Evolutionary conservation across 2,113 vertebrate genomes (phyloP).

Genomic region (Lota lota): DNA sequence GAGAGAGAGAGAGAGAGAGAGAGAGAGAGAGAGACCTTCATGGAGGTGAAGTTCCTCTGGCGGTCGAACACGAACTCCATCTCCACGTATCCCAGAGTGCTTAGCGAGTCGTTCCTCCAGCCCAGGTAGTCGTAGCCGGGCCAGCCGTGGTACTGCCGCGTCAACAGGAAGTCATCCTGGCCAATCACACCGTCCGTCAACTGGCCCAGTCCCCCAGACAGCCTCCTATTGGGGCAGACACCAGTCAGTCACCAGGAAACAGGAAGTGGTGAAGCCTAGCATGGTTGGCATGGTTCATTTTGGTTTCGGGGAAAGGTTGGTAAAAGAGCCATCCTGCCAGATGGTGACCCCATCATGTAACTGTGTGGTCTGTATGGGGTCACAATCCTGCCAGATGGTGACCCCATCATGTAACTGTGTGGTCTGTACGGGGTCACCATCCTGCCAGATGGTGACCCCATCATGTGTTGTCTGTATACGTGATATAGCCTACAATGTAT

Average conservation of each 20-base stretch:
- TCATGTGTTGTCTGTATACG: too few relatives aligned
- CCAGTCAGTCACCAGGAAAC: conserved; percentile 7
- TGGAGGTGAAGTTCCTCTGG: conserved; percentile 79
- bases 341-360: too few relatives aligned
- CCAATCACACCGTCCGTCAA: conserved; percentile 80
- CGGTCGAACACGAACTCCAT: conserved; percentile 82
- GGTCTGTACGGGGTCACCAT: too few relatives aligned
- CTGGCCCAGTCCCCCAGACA: conserved; percentile 78
- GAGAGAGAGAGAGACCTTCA: conserved; percentile 71
- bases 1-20: background rate
- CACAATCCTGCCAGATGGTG: too few relatives aligned
- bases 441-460: too few relatives aligned
- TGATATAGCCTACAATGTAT: too few relatives aligned
- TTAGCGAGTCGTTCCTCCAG: conserved; percentile 79
- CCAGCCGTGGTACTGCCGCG: conserved; percentile 73
- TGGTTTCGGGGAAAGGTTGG: too few relatives aligned
- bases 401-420: too few relatives aligned
- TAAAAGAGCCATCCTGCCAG: too few relatives aligned
- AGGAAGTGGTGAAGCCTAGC: background rate
- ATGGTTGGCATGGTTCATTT: too few relatives aligned
- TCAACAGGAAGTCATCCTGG: conserved; percentile 75
- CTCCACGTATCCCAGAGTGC: conserved; percentile 66
- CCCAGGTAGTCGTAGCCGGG: conserved; percentile 83
- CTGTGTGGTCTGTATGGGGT: too few relatives aligned
- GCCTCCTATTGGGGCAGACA: conserved; percentile 64